Base-by-base conservation (phyloP, 2,888 invertebrate species). In the Cephonodes hylas region DNA sequence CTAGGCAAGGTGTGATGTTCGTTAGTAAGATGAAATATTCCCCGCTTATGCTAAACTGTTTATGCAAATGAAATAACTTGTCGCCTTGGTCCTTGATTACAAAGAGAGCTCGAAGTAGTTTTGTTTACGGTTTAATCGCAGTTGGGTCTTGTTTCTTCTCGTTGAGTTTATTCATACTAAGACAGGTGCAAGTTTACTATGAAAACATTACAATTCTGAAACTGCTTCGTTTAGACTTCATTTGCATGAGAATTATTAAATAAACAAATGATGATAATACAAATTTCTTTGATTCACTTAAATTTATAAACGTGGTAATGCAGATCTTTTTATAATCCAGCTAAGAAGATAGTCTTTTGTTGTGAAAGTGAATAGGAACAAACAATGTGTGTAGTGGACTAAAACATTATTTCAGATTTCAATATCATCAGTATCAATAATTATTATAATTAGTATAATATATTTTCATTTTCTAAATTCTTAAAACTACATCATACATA, bases 31-130 rank as follows among this genome's bases (percentile, higher is more conserved):
- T 79, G 76, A 81, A 81, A 79, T 75, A 80, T 79, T 81, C 77
- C 74, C 68, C 73, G 78, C 77, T 84, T 84, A 83, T 81, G 81
- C 80, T 81, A 71, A 84, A 84, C 80, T 83, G 83, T 87, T 88
- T 86, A 86, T 86, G 87, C 81, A 86, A 88, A 88, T 87, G 81
- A 83, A 87, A 83, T 86, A 85, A 86, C 80, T 88, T 85, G 86
- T 86, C 86, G 83, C 80, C 79, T 83, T 80, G 82, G 79, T 80
- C 84, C 83, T 84, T 86, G 85, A 88, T 88, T 88, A 87, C 86
- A 83, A 87, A 86, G 86, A 79, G 80, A 84, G 85, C 77, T 86
- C 84, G 74, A 74, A 79, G 74, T 80, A 80, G 83, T 86, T 87
- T 83, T 88, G 83, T 86, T 86, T 84, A 83, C 77, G 76, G 76